phyloP scores from a whole-genome alignment of 2,888 invertebrate species.

The Chrysolina haemoptera region DNA sequence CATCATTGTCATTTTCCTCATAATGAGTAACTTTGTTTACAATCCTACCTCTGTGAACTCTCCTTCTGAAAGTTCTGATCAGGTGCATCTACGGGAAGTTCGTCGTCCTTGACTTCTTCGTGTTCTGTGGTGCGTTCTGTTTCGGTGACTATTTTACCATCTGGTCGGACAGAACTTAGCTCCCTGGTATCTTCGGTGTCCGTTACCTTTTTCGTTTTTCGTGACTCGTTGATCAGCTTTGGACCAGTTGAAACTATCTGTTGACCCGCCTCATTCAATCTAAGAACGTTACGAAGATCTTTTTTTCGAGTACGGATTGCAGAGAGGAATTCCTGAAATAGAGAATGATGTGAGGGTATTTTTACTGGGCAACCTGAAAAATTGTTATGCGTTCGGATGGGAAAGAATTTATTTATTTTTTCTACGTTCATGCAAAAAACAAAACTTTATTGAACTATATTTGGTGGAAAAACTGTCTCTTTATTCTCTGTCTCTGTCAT shows the following conservation, averaged over 20 bases:
- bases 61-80: conserved; percentile 71
- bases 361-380: too few relatives aligned
- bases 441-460: too few relatives aligned
- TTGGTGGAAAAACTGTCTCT: too few relatives aligned
- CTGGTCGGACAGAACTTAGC: conserved; percentile 82
- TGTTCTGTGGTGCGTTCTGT: conserved; percentile 87
- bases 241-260: conserved; percentile 80
- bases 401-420: too few relatives aligned
- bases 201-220: conserved; percentile 84
- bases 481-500: too few relatives aligned
- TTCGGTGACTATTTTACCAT: conserved; percentile 90
- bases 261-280: conserved; percentile 74
- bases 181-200: conserved; percentile 90
- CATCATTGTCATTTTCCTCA: too few relatives aligned
- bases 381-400: too few relatives aligned
- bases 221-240: conserved; percentile 81
- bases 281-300: conserved; percentile 81
- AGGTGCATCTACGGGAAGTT: conserved; percentile 76
- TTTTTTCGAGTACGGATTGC: conserved; percentile 78
- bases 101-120: conserved; percentile 87
- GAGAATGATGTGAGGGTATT: not conserved
- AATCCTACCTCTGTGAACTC: conserved; percentile 66
- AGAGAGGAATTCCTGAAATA: conserved; percentile 80
- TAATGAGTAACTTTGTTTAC: too few relatives aligned
- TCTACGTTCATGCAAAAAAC: too few relatives aligned